Base-by-base conservation (phyloP, 2,888 invertebrate genomes). In the Tetranychus truncatus region DNA sequence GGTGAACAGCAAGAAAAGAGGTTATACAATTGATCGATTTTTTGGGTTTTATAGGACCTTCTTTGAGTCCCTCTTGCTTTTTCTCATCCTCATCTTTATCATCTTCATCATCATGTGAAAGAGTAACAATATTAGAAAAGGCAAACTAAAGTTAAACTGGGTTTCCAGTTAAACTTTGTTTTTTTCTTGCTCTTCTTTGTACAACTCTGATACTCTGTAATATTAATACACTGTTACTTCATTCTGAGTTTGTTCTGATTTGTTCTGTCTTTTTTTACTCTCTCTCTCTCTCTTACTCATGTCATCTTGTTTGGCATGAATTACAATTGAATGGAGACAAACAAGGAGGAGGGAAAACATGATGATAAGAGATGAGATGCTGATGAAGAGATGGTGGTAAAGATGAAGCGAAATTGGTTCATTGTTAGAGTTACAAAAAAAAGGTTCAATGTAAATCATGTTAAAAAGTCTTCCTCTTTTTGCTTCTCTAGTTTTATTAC, bases 71-170 rank as follows among this genome's bases (percentile, higher is more conserved):
- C 34, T 34, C n/a, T n/a, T n/a, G n/a, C n/a, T 34, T 34, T 34
- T 24, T 4, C 4, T 34, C 34, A 34, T 34, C 34, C 34, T 34
- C 34, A 34, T 34, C 34, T 34, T 3, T 34, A 34, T 34, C 34
- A 34, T 34, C 34, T 34, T 66, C 18, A 20, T 20, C 7, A 66
- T 7, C 66, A 66, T 66, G 11, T 66, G 18, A 20, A 66, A 66
- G n/a, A 18, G 66, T 66, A 20, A 66, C 20, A 66, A 66, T 66
- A 66, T 66, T 66, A 66, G n/a, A n/a, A 71, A 71, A 24, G 24
- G 71, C 11, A 71, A 44, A 9, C 6, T n/a, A 20, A 44, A 18
- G 11, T 18, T 66, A 65, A 20, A 8, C 11, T 20, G 20, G 18
- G 66, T 66, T 66, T 20, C 7, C 18, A 71, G n/a, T 21, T 15